phyloP scores from a whole-genome alignment of 2,797 vertebrate species.

The Adrianichthys oophorus region DNA sequence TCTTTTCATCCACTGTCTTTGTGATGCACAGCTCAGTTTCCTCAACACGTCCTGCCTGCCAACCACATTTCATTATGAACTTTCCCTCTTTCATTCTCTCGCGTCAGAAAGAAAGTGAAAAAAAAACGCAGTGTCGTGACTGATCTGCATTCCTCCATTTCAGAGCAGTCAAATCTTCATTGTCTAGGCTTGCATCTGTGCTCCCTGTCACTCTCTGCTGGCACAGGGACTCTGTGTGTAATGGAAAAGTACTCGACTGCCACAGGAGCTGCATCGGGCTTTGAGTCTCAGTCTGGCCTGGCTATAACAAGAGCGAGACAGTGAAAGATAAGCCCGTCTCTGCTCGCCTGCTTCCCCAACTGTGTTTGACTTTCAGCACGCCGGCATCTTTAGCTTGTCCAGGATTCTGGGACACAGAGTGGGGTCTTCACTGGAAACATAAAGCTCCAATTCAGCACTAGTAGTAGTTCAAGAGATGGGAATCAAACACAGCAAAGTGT shows the following conservation, averaged over 20 bases:
- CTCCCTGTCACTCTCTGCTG: conserved; percentile 27
- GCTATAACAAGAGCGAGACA: conserved; percentile 35
- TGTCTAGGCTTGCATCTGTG: conserved; percentile 23
- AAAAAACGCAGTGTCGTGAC: neutral
- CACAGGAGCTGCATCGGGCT: conserved; percentile 36
- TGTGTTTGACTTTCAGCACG: conserved; percentile 46
- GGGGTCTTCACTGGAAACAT: conserved; percentile 13
- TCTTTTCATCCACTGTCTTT: conserved; percentile 16
- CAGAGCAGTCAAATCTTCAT: neutral
- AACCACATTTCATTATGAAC: neutral
- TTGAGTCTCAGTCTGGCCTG: conserved; percentile 45
- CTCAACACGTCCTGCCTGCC: conserved; percentile 14
- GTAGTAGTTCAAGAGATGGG: conserved; percentile 13
- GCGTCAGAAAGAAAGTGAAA: neutral
- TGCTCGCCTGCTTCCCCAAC: conserved; percentile 19
- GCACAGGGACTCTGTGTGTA: conserved; percentile 30
- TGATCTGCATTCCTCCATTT: neutral
- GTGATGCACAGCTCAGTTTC: conserved; percentile 10
- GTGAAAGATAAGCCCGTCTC: conserved; percentile 60
- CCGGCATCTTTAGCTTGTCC: conserved; percentile 55
- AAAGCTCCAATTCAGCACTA: conserved; percentile 20
- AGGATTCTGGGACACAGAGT: conserved; percentile 33
- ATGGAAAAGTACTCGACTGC: conserved; percentile 65
- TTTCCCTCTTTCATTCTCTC: neutral
- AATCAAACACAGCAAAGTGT: too few relatives aligned